Evolutionary conservation across 1,140 invertebrate genomes (phyloP), one percentile per base, ranked within the genome.

Genomic region (Polyergus mexicanus): DNA sequence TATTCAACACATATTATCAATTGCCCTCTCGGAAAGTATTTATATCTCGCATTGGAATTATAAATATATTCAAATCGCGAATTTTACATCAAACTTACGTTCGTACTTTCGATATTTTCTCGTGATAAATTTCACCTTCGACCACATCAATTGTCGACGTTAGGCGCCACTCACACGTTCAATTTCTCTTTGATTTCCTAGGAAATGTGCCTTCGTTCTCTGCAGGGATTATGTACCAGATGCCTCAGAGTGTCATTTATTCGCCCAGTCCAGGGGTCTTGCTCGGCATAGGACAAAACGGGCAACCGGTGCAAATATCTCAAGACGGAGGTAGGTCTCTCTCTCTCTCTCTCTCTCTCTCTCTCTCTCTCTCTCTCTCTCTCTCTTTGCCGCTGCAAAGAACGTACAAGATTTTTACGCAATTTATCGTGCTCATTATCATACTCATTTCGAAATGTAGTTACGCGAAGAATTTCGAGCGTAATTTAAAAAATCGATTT

Each of bases 191-290:
- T 72, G 25, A 75, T 69, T 90, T 90, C 68, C 58, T 80, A 91
- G 90, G 86, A 84, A 89, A 89, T 87, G 85, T 91, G 83, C 74
- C 88, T 84, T 91, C 87, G 35, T 92, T 92, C 86, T 94, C 89
- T 51, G 78, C 91, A 88, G 94, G 94, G 71, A 94, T 95, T 86
- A 95, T 95, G 93, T 95, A 95, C 76, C 94, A 94, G 87, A 94
- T 94, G 93, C 94, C 94, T 10, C 94, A 95, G 84, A 95, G 91
- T 72, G 93, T 95, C 25, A 94, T 95, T 88, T 95, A 95, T 88
- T 94, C 94, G 62, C 93, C 94, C 7, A 94, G 93, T 91, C 92
- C 93, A 60, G 94, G 94, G 28, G 94, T 94, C 78, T 90, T 95
- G 75, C 91, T 95, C 71, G 94, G 94, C 77, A 94, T 95, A 86